Conservation (phyloP, 2,888 invertebrate species). For the Gnatocerus cornutus region DNA sequence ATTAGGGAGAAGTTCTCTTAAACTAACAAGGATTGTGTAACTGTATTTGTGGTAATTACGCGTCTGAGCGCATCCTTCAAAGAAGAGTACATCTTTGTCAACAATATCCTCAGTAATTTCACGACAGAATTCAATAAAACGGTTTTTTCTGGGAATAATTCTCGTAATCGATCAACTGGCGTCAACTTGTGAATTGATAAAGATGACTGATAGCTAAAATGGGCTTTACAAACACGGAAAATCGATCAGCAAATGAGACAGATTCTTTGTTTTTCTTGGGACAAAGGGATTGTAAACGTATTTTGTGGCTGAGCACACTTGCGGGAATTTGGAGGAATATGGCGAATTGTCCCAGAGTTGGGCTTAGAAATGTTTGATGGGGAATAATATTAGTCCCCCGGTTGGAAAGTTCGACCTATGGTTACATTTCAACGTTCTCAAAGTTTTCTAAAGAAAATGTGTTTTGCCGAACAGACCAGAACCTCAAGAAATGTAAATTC, state of each 20-base stretch:
- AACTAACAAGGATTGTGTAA: background rate
- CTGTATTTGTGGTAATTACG: slow-evolving; percentile 8
- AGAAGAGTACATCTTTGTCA: slow-evolving; percentile 2
- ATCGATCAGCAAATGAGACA: background rate
- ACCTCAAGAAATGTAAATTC: too few species aligned
- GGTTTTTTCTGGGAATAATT: background rate
- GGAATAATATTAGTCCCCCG: slow-evolving; percentile 19
- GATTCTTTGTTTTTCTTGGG: slow-evolving; percentile 11
- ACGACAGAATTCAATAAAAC: background rate
- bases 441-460: too few species aligned
- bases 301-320: slow-evolving; percentile 6
- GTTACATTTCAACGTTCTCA: too few species aligned
- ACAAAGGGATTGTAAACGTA: too few species aligned
- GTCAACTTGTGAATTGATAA: slow-evolving; percentile 17
- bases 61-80: background rate
- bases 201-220: slow-evolving; percentile 8
- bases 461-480: too few species aligned
- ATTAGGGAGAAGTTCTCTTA: background rate
- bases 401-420: background rate
- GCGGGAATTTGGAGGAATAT: slow-evolving; percentile 10
- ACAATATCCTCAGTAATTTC: background rate
- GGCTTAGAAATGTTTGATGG: slow-evolving; percentile 9
- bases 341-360: slow-evolving; percentile 20
- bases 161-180: background rate
- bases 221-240: slow-evolving; percentile 3